Evolutionary conservation across 2,113 vertebrate species (phyloP), one percentile per base, ranked within the genome.

Genomic region (Pipra filicauda): DNA sequence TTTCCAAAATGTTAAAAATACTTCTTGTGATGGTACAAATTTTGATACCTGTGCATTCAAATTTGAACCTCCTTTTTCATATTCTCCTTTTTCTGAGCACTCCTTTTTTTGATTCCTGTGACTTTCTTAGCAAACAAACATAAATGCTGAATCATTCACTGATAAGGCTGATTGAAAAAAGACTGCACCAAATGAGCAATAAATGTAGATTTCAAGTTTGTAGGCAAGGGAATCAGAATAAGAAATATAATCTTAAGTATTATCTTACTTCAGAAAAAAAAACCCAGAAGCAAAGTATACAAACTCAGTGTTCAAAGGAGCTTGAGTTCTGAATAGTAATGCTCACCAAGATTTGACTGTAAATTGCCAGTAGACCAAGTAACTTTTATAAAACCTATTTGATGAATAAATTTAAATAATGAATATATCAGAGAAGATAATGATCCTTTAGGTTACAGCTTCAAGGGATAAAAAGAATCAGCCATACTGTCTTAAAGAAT

Each of bases 361-460:
- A 77, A 92, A 78, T 84, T 92, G 7, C 33, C 39, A 84, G 72
- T 65, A 95, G 70, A 82, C 22, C 15, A 82, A 87, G 19, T 46
- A 71, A 74, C 59, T 70, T 89, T 52, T 31, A 6, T 6, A 61
- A 81, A 85, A 57, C 24, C 15, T 72, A 21, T 87, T 43, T 72
- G 35, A 24, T 92, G 84, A 87, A 95, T 94, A 92, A 61, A 91
- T 94, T 95, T 91, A 78, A 96, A 92, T 95, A 95, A 92, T 54
- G 13, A 94, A 72, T 88, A 73, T 10, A 11, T 82, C 81, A 92
- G 41, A 87, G 44, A 89, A 82, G 65, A 33, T 67, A 2, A 8
- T 27, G 35, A 62, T 65, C n/a, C 30, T 80, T 94, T 58, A 80
- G 79, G 55, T 89, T 82, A 37, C 37, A 85, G 12, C 28, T 86